Base-by-base conservation (phyloP, 1,140 invertebrate genomes). In the Psix sp. region DNA sequence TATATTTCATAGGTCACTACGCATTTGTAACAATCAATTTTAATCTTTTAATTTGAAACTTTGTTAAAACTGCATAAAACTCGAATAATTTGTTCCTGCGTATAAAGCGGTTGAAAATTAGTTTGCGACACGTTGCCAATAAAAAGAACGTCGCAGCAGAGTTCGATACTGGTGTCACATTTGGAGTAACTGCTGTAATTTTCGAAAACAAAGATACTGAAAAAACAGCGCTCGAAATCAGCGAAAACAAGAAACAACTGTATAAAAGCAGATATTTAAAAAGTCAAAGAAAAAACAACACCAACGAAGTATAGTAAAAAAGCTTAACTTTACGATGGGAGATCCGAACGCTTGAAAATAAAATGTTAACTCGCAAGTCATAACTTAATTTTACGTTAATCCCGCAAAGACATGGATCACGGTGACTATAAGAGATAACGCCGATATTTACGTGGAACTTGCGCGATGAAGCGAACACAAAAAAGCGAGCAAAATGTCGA, bases 291-390 rank as follows among this genome's bases (percentile, higher is more conserved):
- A 13, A 40, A 18, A 40, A 11, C 13, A 40, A 10, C 15, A 20
- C 39, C 18, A 40, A 40, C 17, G 5, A 20, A 16, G 5, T 2
- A 17, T 14, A 4, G 7, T 24, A 4, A 31, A 45, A 15, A 17
- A 5, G 24, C 9, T 29, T n/a, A n/a, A n/a, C n/a, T n/a, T n/a
- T n/a, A n/a, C n/a, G n/a, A 24, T 24, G 21, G 7, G 21, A 24
- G 7, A 4, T 24, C 4, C 0, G n/a, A 45, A 45, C 5, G 14
- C 9, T 29, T 6, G 42, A 13, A 49, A 36, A 36, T 29, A 33
- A 38, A 49, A 49, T n/a, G n/a, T 15, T 35, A 49, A 49, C 38
- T 39, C 13, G 11, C 42, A 18, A 31, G 42, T 31, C 26, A 45
- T 45, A 45, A 45, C 24, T 45, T 45, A n/a, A n/a, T 11, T 14